Conservation (phyloP, 2,888 invertebrate species). For the Scaeva pyrastri region DNA sequence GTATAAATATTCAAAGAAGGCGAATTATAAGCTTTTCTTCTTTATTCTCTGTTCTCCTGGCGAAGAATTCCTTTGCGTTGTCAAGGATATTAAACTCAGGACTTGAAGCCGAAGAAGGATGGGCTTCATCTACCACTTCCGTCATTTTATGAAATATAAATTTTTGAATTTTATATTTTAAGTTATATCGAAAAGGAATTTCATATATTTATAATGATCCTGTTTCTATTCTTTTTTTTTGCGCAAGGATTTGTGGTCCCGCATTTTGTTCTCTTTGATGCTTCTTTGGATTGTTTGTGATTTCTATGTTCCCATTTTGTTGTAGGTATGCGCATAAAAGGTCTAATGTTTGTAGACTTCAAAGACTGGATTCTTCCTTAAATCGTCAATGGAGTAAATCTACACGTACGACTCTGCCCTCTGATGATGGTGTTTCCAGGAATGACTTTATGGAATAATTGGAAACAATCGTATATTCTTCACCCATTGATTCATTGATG, state of each 20-base stretch:
- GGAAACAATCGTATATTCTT: conserved; percentile 33
- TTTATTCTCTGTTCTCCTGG: neutral
- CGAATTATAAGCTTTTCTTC: conserved; percentile 38
- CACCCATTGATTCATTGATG: conserved; percentile 65
- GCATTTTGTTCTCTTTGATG: conserved; percentile 64
- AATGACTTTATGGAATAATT: conserved; percentile 37
- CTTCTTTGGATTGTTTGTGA: conserved; percentile 25
- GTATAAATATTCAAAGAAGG: conserved; percentile 35
- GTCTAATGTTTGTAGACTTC: conserved; percentile 39
- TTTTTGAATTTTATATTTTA: neutral
- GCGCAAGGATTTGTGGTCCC: conserved; percentile 58
- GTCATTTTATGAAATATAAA: neutral
- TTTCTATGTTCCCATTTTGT: neutral
- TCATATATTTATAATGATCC: conserved; percentile 63
- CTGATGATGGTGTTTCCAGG: conserved; percentile 35
- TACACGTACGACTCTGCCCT: conserved; percentile 27
- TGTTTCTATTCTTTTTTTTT: conserved; percentile 41
- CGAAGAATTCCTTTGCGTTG: conserved; percentile 44
- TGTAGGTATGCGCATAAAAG: neutral
- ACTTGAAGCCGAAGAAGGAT: no score
- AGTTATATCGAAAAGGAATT: conserved; percentile 46
- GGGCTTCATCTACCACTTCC: conserved; percentile 32
- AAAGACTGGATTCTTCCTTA: conserved; percentile 43
- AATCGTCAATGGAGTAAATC: conserved; percentile 46
- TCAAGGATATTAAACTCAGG: conserved; percentile 46